A percentile compares a stretch with the other conserved stretches of the same genome.
Evolutionary conservation across 1,140 invertebrate species (phyloP).

Genomic region (Brachionus plicatilis): DNA sequence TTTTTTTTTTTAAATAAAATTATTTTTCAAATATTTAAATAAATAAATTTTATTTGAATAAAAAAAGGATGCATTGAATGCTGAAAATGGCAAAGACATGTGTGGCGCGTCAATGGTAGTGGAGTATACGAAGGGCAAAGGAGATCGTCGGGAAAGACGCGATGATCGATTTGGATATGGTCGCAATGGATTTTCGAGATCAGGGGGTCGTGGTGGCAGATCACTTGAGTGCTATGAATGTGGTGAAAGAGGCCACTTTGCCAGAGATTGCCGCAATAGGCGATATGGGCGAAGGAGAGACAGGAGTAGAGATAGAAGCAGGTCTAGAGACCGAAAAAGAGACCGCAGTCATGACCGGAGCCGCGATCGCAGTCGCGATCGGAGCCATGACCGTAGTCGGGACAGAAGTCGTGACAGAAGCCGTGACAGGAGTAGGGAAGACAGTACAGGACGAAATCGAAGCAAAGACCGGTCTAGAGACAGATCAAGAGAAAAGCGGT

Average conservation of each 20-base stretch:
- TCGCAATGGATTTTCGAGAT: slow-evolving; percentile 12
- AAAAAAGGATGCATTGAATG: slow-evolving; percentile 7
- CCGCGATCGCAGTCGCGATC: not conserved
- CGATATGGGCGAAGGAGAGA: not conserved
- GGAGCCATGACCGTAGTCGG: not conserved
- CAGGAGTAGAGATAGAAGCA: not conserved
- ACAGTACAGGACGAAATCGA: not conserved
- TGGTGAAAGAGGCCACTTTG: slow-evolving; percentile 82
- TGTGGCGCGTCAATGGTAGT: slow-evolving; percentile 34
- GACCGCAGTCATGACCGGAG: not conserved
- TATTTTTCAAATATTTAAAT: too few species aligned
- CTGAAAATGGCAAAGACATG: slow-evolving; percentile 39
- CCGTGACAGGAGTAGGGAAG: not conserved
- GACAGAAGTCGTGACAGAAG: not conserved
- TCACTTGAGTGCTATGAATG: slow-evolving; percentile 72
- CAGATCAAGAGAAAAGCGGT: not conserved
- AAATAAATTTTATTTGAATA: too few species aligned
- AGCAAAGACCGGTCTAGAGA: not conserved
- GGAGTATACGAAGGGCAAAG: slow-evolving; percentile 24
- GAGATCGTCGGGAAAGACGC: not conserved
- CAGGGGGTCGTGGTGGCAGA: not conserved
- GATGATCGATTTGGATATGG: not conserved
- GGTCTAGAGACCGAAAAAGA: not conserved
- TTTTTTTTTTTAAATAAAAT: too few species aligned
- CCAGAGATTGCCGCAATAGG: slow-evolving; percentile 66